Evolutionary conservation across 2,113 vertebrate genomes (phyloP).

Genomic region (Castor canadensis): DNA sequence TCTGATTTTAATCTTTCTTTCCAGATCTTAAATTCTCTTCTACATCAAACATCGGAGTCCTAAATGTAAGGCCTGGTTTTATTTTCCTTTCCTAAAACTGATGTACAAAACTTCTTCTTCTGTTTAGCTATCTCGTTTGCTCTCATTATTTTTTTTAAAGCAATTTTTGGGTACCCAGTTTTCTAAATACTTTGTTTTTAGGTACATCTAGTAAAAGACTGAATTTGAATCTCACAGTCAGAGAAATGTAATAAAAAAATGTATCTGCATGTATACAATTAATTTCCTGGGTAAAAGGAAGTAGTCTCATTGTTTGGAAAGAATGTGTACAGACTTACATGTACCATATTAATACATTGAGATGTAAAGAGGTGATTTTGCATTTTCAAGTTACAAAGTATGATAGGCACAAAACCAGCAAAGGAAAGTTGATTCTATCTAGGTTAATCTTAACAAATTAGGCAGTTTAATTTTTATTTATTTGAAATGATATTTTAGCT

Average conservation of each 20-base stretch:
- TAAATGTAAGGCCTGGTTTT: not conserved
- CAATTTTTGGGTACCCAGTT: not conserved
- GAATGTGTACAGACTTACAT: not conserved
- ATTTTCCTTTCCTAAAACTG: constrained; percentile 23
- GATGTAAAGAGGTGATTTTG: not conserved
- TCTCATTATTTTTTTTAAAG: not conserved
- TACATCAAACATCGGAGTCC: not conserved
- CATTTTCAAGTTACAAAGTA: constrained; percentile 6
- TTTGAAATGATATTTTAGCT: constrained; percentile 26
- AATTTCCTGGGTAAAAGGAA: not conserved
- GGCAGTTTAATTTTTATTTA: constrained; percentile 35
- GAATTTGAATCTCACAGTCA: not conserved
- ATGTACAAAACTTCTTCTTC: not conserved
- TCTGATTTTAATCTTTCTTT: not conserved
- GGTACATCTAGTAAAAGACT: no score
- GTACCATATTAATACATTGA: not conserved
- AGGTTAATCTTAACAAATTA: constrained; percentile 33
- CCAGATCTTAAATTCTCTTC: not conserved
- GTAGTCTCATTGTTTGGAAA: not conserved
- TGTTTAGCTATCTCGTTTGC: not conserved
- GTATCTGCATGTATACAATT: not conserved
- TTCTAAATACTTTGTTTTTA: not conserved
- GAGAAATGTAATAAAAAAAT: not conserved
- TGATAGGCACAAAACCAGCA: not conserved
- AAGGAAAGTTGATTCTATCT: not conserved